Conservation (phyloP, 2,797 vertebrate genomes). For the Epinephelus coioides region DNA sequence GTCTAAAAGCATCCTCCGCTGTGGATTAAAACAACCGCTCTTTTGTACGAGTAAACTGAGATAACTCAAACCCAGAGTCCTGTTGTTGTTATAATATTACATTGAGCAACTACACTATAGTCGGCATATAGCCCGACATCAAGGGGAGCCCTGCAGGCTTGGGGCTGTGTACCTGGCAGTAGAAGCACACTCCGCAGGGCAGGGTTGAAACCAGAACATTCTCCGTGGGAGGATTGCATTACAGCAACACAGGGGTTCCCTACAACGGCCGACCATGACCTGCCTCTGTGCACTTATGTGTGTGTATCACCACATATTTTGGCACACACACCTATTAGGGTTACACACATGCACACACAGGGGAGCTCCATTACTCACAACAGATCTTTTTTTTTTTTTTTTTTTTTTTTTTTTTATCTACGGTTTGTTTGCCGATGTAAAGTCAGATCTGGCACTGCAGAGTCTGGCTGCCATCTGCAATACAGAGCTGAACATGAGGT, state of each 20-base stretch:
- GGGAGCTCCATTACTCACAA: slow-evolving; percentile 54
- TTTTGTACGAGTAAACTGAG: slow-evolving; percentile 64
- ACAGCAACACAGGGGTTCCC: slow-evolving; percentile 78
- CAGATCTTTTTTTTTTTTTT: slow-evolving; percentile 54
- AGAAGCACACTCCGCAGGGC: slow-evolving; percentile 73
- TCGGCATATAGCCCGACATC: slow-evolving; percentile 69
- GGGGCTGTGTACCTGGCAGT: slow-evolving; percentile 78
- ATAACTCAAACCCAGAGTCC: slow-evolving; percentile 56
- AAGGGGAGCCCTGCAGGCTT: slow-evolving; percentile 74
- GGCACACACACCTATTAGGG: slow-evolving; percentile 30
- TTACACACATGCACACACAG: slow-evolving; percentile 39
- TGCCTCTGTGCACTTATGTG: slow-evolving; percentile 50
- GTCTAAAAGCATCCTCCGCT: slow-evolving; percentile 69
- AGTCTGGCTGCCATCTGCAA: slow-evolving; percentile 78
- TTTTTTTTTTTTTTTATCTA: slow-evolving; percentile 46
- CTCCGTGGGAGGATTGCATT: slow-evolving; percentile 78
- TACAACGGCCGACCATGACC: slow-evolving; percentile 68
- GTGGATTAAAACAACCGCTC: slow-evolving; percentile 60
- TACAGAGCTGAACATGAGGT: slow-evolving; percentile 49
- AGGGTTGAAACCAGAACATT: slow-evolving; percentile 81
- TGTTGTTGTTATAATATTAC: slow-evolving; percentile 72
- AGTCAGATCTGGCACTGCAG: slow-evolving; percentile 51
- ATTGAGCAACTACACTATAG: slow-evolving; percentile 61
- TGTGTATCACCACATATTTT: slow-evolving; percentile 43
- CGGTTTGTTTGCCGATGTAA: slow-evolving; percentile 37